These are phyloP conservation scores for Pseudotriccus pelzelni DNA, from an alignment of 2,797 vertebrate species.

Conservation along the genomic window DNA sequence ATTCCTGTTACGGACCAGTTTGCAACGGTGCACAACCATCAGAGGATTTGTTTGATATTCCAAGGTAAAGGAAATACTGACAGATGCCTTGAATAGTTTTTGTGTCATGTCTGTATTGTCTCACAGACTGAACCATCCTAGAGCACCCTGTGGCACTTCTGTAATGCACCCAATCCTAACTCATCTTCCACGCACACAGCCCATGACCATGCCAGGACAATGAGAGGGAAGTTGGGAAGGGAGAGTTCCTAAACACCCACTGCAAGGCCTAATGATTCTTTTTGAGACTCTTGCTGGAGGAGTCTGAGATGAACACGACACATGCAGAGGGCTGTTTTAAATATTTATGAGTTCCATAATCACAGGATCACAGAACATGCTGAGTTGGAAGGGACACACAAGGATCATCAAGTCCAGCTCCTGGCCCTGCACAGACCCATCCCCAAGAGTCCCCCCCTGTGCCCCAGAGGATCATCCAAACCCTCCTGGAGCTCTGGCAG, in stretches of 20 bases:
- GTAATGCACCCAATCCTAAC: rapidly evolving
- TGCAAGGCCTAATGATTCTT: not conserved
- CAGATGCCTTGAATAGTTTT: not conserved
- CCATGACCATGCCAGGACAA: not conserved
- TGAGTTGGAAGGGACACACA: too few relatives aligned
- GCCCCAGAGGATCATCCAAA: too few relatives aligned
- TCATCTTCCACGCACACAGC: not conserved
- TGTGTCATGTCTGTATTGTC: not conserved
- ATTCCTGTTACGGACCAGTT: not conserved
- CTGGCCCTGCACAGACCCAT: too few relatives aligned
- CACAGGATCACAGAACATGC: too few relatives aligned
- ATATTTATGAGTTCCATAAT: too few relatives aligned
- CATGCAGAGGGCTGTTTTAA: not conserved
- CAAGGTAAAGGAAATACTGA: not conserved
- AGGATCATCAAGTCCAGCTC: too few relatives aligned
- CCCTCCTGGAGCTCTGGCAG: too few relatives aligned
- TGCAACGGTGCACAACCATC: not conserved
- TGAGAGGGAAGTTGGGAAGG: not conserved
- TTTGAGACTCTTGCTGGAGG: not conserved
- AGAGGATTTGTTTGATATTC: not conserved
- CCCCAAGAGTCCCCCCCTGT: too few relatives aligned
- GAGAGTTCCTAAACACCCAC: not conserved
- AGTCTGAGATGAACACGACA: not conserved
- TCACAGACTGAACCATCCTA: not conserved
- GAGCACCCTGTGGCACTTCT: not conserved